phyloP scores from a whole-genome alignment of 2,113 vertebrate genomes.

The Reinhardtius hippoglossoides region DNA sequence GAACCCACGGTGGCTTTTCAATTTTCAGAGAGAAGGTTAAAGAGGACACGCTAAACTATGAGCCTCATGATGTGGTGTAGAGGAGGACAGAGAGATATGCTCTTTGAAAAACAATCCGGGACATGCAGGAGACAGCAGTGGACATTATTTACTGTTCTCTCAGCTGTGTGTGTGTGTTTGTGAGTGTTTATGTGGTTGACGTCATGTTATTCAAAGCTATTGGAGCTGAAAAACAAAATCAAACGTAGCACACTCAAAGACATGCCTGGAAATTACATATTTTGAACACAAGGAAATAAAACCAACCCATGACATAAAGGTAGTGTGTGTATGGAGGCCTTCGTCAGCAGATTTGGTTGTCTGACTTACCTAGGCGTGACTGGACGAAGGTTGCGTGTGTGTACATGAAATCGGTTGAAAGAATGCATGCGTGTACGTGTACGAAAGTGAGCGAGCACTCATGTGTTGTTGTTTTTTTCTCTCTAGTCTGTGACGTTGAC shows the following conservation, averaged over 20 bases:
- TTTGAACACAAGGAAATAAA: constrained; percentile 29
- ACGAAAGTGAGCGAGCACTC: neutral
- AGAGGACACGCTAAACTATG: constrained; percentile 51
- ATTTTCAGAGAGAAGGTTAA: constrained; percentile 14
- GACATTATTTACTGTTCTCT: constrained; percentile 12
- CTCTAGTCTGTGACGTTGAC: constrained; percentile 56
- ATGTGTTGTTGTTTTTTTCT: constrained; percentile 25
- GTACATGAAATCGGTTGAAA: constrained; percentile 58
- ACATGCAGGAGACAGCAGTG: constrained; percentile 16
- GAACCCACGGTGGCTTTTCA: constrained; percentile 4
- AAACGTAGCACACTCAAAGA: constrained; percentile 19
- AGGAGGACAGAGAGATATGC: constrained; percentile 6
- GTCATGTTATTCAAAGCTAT: neutral
- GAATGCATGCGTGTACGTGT: constrained; percentile 18
- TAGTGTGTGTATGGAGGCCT: constrained; percentile 27
- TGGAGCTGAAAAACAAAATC: neutral
- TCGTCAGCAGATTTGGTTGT: constrained; percentile 69
- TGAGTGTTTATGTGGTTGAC: neutral
- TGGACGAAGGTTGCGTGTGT: constrained; percentile 56
- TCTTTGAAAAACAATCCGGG: constrained; percentile 40
- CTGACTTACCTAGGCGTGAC: constrained; percentile 68
- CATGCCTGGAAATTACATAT: constrained; percentile 21
- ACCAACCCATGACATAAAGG: constrained; percentile 35
- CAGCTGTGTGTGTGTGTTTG: neutral
- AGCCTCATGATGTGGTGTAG: constrained; percentile 34